Conservation (phyloP, 2,888 invertebrate species). For the Drosophila anomelani region DNA sequence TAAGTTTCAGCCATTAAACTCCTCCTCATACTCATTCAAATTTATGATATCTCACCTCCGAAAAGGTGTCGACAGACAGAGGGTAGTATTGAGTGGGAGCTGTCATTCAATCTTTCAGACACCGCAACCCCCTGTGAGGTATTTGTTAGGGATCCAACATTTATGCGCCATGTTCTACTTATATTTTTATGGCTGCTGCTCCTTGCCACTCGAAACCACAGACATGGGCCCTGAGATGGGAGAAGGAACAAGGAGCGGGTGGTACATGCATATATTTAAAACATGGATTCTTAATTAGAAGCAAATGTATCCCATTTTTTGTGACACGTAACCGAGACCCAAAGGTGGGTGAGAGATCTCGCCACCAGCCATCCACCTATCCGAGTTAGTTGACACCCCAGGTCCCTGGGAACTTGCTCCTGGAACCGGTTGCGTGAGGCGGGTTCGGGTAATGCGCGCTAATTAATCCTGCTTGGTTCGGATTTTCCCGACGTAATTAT, state of each 20-base stretch:
- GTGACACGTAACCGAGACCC: conserved; percentile 54
- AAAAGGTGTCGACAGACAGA: conserved; percentile 24
- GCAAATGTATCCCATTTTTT: conserved; percentile 77
- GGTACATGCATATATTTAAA: conserved; percentile 72
- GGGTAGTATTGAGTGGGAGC: conserved; percentile 51
- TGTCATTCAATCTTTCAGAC: conserved; percentile 62
- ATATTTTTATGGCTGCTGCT: conserved; percentile 75
- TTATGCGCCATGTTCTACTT: conserved; percentile 80
- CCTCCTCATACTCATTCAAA: conserved; percentile 5
- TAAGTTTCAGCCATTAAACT: not conserved
- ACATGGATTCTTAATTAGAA: conserved; percentile 83
- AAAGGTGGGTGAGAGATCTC: conserved; percentile 38
- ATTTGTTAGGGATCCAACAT: conserved; percentile 60
- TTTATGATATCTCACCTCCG: conserved; percentile 16
- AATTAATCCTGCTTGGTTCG: conserved; percentile 85
- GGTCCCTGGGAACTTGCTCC: conserved; percentile 32
- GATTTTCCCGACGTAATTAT: conserved; percentile 83
- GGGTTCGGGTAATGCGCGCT: conserved; percentile 83
- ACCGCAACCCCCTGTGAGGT: conserved; percentile 42
- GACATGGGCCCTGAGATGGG: conserved; percentile 33
- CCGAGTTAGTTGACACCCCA: conserved; percentile 68
- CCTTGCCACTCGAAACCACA: conserved; percentile 69
- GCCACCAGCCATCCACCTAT: conserved; percentile 60
- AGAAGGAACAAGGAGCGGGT: conserved; percentile 18
- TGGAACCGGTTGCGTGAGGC: conserved; percentile 55